Evolutionary conservation across 2,113 vertebrate species (phyloP), one percentile per base, ranked within the genome.

Genomic region (Lonchura striata): DNA sequence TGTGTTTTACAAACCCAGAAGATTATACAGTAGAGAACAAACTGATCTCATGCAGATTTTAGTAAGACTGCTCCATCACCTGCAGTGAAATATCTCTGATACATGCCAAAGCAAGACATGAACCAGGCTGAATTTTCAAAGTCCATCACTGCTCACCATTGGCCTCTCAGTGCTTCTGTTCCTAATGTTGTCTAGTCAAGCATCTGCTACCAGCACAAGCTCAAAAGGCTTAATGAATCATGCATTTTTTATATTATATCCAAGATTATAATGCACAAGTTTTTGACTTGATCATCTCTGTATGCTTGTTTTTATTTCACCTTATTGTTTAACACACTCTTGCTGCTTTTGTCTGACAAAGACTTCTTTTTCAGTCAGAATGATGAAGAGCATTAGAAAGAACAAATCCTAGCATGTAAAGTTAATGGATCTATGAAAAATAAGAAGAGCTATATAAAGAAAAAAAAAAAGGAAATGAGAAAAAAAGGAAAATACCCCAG

Each of bases 401-500:
- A 47, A 60, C 7, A 79, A 70, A 66, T 66, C 8, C 10, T 88
- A 16, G 10, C 7, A 41, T 27, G 15, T 46, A 57, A 81, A 35
- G 13, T 70, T 33, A 42, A 57, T 57, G 23, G 22, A 61, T 59
- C 46, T 77, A 15, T 22, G 46, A 47, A 69, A 83, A 86, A 2
- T 15, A 2, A 44, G 41, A 94, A 41, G 1, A 82, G 3, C 3
- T 50, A 59, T n/a, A 57, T 42, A 6, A 31, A 3, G 11, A 15
- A 13, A 12, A 30, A 5, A 21, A 11, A 12, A 18, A 19, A 15
- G 11, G 3, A 12, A 41, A 44, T 23, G 2, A 10, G 2, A 4
- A 5, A 18, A 17, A 15, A 10, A 1, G 2, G 6, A 13, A 49
- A 24, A 13, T 24, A 11, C 0, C 3, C 3, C 7, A 41, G 3